Evolutionary conservation across 2,888 invertebrate genomes (phyloP).

Genomic region (Agriopis leucophaearia): DNA sequence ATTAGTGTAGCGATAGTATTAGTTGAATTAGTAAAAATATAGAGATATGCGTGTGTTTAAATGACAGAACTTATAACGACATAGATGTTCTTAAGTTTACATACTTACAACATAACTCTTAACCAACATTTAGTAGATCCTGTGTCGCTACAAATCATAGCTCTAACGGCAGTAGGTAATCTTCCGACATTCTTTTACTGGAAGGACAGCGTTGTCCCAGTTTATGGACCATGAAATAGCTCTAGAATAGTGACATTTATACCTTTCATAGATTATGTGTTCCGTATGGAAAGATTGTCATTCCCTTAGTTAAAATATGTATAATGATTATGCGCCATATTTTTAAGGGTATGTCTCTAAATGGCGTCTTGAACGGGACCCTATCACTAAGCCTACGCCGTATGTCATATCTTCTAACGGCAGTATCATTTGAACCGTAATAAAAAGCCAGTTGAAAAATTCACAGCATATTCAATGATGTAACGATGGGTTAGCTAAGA

Average conservation of each 20-base stretch:
- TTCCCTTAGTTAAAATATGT: background rate
- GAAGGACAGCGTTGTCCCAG: constrained; percentile 12
- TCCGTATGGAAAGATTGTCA: constrained; percentile 7
- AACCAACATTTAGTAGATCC: constrained; percentile 4
- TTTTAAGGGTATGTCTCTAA: no score
- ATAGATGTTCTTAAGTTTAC: background rate
- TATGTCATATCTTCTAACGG: no score
- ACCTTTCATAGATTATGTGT: constrained; percentile 7
- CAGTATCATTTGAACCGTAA: no score
- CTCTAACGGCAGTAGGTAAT: constrained; percentile 23
- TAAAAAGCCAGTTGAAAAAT: no score
- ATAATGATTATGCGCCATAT: no score
- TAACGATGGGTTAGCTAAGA: no score
- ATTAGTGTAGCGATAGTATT: no score
- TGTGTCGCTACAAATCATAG: constrained; percentile 22
- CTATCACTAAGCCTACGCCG: no score
- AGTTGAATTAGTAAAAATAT: no score
- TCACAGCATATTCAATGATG: no score
- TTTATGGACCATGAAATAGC: constrained; percentile 30
- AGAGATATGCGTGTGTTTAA: background rate
- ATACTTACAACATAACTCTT: background rate
- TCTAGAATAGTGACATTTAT: constrained; percentile 23
- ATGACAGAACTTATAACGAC: background rate
- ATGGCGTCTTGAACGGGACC: no score
- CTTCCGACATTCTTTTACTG: constrained; percentile 24